Evolutionary conservation across 2,888 invertebrate genomes (phyloP), one percentile per base, ranked within the genome.

Genomic region (Chesias legatella): DNA sequence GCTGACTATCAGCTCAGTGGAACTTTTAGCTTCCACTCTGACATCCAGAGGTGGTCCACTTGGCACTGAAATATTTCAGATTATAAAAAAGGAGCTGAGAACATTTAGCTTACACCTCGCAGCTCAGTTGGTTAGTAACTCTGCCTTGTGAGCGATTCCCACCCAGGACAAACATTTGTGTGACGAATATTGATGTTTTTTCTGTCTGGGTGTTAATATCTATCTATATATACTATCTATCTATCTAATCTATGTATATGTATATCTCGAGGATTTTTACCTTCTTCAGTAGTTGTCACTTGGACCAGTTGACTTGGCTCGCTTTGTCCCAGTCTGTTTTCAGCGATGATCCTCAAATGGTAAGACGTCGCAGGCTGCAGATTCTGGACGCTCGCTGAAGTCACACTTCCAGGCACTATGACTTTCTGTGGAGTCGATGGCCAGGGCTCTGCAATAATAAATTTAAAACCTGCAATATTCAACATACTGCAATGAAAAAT

Each of bases 301-400:
- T 94, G 94, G 30, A 94, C 91, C 13, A 94, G 92, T 76, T 95
- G 95, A 60, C 95, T 95, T 30, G 95, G 95, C 64, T 95, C 94
- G 58, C 97, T 96, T 53, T 94, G 91, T 1, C 97, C 97, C 51
- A 97, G 89, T 63, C 95, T 91, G 80, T 97, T 97, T 75, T 96
- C 95, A 6, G 97, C 97, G 58, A 96, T 91, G 65, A 97, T 94
- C 59, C 97, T 90, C 60, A 97, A 90, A 71, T 96, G 95, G 83
- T 97, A 98, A 8, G 94, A 93, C 46, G 94, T 95, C 4, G 96
- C 94, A 7, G 97, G 97, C 44, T 94, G 93, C 21, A 97, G 88
- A 66, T 94, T 94, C 65, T 92, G 93, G 23, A 96, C 92, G 51
- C 92, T 94, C 22, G 94, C 93, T 53, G 94, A 92, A 1, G 94